Evolutionary conservation across 2,888 invertebrate species (phyloP), one percentile per base, ranked within the genome.

Genomic region (Parnassius glacialis): DNA sequence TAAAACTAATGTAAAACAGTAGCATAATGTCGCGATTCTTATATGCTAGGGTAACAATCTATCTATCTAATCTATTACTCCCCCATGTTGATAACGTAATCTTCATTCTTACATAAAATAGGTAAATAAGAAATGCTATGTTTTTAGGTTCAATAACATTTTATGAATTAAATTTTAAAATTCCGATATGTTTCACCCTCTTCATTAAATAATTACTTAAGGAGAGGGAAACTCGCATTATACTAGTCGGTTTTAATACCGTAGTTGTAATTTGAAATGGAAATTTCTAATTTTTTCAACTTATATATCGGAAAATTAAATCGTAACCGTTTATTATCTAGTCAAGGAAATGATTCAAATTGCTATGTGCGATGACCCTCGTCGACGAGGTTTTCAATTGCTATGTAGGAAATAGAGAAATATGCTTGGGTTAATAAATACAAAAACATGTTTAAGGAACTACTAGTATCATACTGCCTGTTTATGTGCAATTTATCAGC

Each of bases 291-390:
- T 56, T 47, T 56, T 56, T 56, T 25, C 34, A 56, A 56, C 41
- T 55, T 34, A 54, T 48, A 42, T 25, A 43, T 16, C 41, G 54
- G 11, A 48, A 45, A 53, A 53, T 53, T 50, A 48, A 34, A 54
- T 48, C 50, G 48, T 20, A 42, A 9, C 34, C 43, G 50, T 50
- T 60, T 55, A 60, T 60, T 61, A 61, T 56, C 56, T 56, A 61
- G 56, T 52, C 61, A 53, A 50, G 51, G 61, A 45, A 61, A 56
- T 61, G 44, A 61, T 56, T 52, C 56, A 56, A 56, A 61, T 61
- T 61, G 51, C 56, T 56, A 56, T 47, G 56, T 61, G 51, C 51
- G 16, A 44, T 42, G 42, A 48, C 50, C 57, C 34, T 48, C 13
- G 9, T 12, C 48, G 16, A 10, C 45, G 45, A 45, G 51, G 45